Conservation (phyloP, 1,140 invertebrate species). For the Dinoponera quadriceps region DNA sequence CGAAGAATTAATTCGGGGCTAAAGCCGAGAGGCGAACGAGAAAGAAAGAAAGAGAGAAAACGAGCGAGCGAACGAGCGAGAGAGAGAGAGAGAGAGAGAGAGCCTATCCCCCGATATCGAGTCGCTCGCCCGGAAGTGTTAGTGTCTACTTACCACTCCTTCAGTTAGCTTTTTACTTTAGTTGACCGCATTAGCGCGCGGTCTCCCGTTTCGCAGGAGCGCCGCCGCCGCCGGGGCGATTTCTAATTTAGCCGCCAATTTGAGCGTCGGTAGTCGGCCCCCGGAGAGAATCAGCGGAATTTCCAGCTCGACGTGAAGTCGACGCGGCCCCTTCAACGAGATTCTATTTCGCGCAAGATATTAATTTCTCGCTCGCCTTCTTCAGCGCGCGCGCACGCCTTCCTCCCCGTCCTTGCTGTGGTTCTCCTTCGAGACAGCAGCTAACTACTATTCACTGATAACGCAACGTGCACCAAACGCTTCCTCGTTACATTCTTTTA, state of each 20-base stretch:
- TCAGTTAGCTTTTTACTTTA: conserved; percentile 64
- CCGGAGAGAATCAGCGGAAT: conserved; percentile 22
- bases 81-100: too few relatives aligned
- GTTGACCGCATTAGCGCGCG: conserved; percentile 52
- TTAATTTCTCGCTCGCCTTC: conserved; percentile 14
- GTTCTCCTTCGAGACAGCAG: background rate
- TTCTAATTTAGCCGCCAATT: conserved; percentile 69
- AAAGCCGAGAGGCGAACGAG: conserved; percentile 55
- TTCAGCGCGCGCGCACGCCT: background rate
- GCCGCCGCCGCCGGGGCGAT: conserved; percentile 23
- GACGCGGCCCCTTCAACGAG: background rate
- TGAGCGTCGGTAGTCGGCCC: conserved; percentile 3
- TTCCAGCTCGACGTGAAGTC: conserved; percentile 16
- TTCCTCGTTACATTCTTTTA: too few relatives aligned
- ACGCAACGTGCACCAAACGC: too few relatives aligned
- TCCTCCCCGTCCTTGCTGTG: background rate
- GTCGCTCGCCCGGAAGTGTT: conserved; percentile 65
- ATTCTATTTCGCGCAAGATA: conserved; percentile 19
- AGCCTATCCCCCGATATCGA: conserved; percentile 67
- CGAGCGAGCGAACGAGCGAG: too few relatives aligned
- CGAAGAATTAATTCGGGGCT: conserved; percentile 74
- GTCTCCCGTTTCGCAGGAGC: conserved; percentile 8
- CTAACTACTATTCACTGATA: too few relatives aligned
- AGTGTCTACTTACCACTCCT: conserved; percentile 68
- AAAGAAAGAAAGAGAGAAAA: too few relatives aligned